Evolutionary conservation across 2,797 vertebrate species (phyloP).

Genomic region (Aulostomus chinensis): DNA sequence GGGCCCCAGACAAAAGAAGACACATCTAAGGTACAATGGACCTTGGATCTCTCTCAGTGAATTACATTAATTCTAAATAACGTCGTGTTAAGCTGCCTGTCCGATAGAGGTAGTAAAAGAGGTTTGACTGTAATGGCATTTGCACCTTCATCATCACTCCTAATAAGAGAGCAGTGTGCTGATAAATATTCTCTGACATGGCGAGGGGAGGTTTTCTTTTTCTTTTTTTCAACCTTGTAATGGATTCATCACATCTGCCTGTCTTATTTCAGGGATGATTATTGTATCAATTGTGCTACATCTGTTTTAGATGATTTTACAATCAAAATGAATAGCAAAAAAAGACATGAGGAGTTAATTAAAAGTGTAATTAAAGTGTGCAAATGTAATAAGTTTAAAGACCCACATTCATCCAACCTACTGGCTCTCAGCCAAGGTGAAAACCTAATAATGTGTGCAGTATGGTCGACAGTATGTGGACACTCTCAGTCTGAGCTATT

Average conservation of each 20-base stretch:
- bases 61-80: slow-evolving; percentile 82
- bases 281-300: slow-evolving; percentile 12
- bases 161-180: slow-evolving; percentile 60
- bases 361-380: slow-evolving; percentile 14
- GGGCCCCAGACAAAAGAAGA: slow-evolving; percentile 77
- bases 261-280: slow-evolving; percentile 26
- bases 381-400: background rate
- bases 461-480: background rate
- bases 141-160: slow-evolving; percentile 67
- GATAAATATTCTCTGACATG: slow-evolving; percentile 46
- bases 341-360: slow-evolving; percentile 8
- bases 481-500: background rate
- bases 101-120: slow-evolving; percentile 45
- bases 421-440: background rate
- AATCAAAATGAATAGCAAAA: background rate
- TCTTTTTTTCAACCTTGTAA: slow-evolving; percentile 21
- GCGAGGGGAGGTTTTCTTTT: background rate
- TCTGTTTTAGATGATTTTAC: slow-evolving; percentile 23
- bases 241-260: slow-evolving; percentile 36
- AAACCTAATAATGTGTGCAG: background rate
- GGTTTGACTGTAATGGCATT: slow-evolving; percentile 61
- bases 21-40: slow-evolving; percentile 83
- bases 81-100: slow-evolving; percentile 66
- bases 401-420: background rate
- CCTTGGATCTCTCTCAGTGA: slow-evolving; percentile 72